These are phyloP conservation scores for Plagodis dolabraria DNA, from an alignment of 2,888 invertebrate genomes.

Conservation along the genomic window DNA sequence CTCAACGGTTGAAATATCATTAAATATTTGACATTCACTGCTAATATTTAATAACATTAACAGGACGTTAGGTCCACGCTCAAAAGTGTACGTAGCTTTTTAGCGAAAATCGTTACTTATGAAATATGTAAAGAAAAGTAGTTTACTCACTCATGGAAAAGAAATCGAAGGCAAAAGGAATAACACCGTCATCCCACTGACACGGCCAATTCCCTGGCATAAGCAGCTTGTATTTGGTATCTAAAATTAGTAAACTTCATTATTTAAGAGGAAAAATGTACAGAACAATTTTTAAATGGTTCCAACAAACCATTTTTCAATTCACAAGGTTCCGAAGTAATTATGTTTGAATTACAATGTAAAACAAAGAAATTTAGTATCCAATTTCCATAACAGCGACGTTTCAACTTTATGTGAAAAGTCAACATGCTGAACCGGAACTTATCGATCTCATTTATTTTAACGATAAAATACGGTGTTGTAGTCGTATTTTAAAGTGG, in stretches of 20 bases:
- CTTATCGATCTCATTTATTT: constrained; percentile 52
- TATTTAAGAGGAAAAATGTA: constrained; percentile 21
- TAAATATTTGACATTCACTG: too few relatives aligned
- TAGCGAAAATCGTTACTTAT: too few relatives aligned
- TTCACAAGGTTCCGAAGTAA: constrained; percentile 47
- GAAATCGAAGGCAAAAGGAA: constrained; percentile 64
- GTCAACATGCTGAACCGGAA: constrained; percentile 39
- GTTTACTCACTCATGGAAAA: constrained; percentile 60
- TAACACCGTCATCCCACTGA: constrained; percentile 55
- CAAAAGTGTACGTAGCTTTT: constrained; percentile 5
- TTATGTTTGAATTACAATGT: constrained; percentile 54
- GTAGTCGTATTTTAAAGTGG: constrained; percentile 11
- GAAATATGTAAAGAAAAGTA: too few relatives aligned
- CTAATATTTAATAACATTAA: too few relatives aligned
- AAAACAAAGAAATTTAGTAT: constrained; percentile 56
- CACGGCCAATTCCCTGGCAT: constrained; percentile 53
- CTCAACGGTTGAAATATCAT: too few relatives aligned
- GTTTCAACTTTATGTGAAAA: constrained; percentile 36
- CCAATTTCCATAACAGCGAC: constrained; percentile 49
- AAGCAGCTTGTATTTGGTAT: constrained; percentile 19
- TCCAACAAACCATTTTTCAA: constrained; percentile 40
- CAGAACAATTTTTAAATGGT: constrained; percentile 4
- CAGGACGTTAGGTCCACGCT: neutral
- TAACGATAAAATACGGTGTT: constrained; percentile 41
- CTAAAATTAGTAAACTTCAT: constrained; percentile 44